A percentile compares a stretch with the other conserved stretches of the same genome.
These are phyloP conservation scores for Pheosia gnoma DNA, from an alignment of 2,888 invertebrate genomes.

Conservation along the genomic window DNA sequence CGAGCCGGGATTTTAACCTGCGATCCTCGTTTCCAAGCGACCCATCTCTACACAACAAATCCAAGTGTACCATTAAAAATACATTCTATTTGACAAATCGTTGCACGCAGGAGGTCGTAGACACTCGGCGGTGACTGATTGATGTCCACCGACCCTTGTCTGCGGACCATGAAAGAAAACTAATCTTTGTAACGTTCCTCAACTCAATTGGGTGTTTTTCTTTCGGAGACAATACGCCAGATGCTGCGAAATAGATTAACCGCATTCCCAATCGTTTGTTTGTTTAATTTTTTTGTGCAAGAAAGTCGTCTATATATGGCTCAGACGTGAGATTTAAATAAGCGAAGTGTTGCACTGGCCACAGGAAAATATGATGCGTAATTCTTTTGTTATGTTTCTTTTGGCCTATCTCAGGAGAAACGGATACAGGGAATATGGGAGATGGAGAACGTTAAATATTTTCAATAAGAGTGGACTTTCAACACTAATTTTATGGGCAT, in stretches of 20 bases:
- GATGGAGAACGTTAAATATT: too few species aligned
- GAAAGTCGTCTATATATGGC: too few species aligned
- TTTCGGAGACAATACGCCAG: constrained; percentile 20
- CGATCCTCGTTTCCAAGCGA: too few species aligned
- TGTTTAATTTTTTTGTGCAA: background rate
- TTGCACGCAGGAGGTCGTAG: background rate
- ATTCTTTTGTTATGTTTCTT: too few species aligned
- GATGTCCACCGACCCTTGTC: constrained; percentile 58
- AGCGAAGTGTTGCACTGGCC: too few species aligned
- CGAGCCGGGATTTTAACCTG: too few species aligned
- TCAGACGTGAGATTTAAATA: too few species aligned
- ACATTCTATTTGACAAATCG: background rate
- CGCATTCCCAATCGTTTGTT: background rate
- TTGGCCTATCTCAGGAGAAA: too few species aligned
- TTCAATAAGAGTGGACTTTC: too few species aligned
- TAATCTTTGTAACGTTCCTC: constrained; percentile 43
- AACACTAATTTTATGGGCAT: too few species aligned
- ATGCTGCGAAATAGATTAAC: background rate
- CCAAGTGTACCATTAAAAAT: background rate
- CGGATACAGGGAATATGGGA: too few species aligned
- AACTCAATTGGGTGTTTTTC: constrained; percentile 43
- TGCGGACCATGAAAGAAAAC: constrained; percentile 39
- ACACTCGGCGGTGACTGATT: constrained; percentile 44
- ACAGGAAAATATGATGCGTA: too few species aligned
- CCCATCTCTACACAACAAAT: background rate